Base-by-base conservation (phyloP, 2,113 vertebrate species). In the Mustela nigripes region DNA sequence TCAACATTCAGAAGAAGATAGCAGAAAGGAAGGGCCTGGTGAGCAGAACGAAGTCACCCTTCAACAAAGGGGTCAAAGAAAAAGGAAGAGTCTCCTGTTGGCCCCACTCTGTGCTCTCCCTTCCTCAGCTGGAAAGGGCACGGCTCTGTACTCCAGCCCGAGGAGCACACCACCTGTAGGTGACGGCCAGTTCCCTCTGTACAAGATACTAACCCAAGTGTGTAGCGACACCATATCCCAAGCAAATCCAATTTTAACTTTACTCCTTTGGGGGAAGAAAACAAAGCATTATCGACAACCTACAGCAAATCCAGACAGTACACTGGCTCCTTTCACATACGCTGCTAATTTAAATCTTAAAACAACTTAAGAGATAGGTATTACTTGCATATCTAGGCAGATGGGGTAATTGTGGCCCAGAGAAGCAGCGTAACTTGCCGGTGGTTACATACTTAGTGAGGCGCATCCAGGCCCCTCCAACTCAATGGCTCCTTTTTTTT, bases 1-100 rank as follows among this genome's bases (percentile, higher is more conserved):
- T 97, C 97, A 95, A 91, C 89, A 93, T 88, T 91, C 48, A 90
- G 65, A 73, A 92, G 85, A 96, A 97, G 96, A 97, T 76, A 96
- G 96, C 67, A 79, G 88, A 97, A 83, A 97, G 96, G 91, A 88
- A 97, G 97, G 96, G 93, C 84, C 91, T 95, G 95, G 31, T 56
- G 84, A 36, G 92, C 78, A 91, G 83, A 71, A 94, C 94, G 53
- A 98, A 97, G 95, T 73, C 16, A 15, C 22, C 78, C 94, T 96
- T 89, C 81, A 92, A 39, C 81, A 89, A 84, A 92, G 56, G 63
- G 84, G 63, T 89, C 84, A 73, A 39, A 74, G 36, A 11, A 50
- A 86, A 90, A 81, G 94, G 82, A 94, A 95, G 84, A 28, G 79
- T 53, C 78, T 98, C 94, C 78, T 85, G 86, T 56, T 90, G 28